These are phyloP conservation scores for Gambusia affinis DNA, from an alignment of 2,113 vertebrate species.

Conservation along the genomic window DNA sequence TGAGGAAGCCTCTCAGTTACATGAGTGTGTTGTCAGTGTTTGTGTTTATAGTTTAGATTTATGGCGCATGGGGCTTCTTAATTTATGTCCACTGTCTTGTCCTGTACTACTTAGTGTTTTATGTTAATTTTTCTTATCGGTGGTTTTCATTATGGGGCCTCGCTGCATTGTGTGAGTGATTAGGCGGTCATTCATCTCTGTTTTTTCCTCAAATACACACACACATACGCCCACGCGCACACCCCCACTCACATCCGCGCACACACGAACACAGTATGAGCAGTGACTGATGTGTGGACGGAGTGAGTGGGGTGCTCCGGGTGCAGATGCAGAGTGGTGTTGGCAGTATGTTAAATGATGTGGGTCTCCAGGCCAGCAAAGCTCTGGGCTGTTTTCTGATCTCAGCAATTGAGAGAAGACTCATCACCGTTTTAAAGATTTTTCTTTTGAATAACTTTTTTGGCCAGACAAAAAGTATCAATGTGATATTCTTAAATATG, in stretches of 20 bases:
- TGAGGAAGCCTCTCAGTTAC: slow-evolving; percentile 48
- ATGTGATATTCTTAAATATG: too few species aligned
- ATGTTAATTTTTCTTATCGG: slow-evolving; percentile 74
- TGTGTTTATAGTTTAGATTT: slow-evolving; percentile 64
- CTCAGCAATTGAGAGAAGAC: slow-evolving; percentile 21
- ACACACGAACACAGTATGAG: slow-evolving; percentile 21
- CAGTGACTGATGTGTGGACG: slow-evolving; percentile 63
- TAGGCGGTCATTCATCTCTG: slow-evolving; percentile 66
- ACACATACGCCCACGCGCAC: slow-evolving; percentile 2
- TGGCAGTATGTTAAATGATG: slow-evolving; percentile 71
- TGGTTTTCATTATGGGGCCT: slow-evolving; percentile 64
- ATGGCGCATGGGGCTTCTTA: slow-evolving; percentile 36
- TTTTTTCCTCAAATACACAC: slow-evolving; percentile 25
- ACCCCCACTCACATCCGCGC: background rate
- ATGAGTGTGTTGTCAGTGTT: slow-evolving; percentile 47
- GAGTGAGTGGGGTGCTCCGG: slow-evolving; percentile 43
- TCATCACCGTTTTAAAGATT: slow-evolving; percentile 24
- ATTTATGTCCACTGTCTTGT: slow-evolving; percentile 69
- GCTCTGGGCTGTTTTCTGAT: slow-evolving; percentile 26
- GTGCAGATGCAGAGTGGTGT: slow-evolving; percentile 52
- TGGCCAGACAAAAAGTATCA: background rate
- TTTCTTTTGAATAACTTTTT: slow-evolving; percentile 12
- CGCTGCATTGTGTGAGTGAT: slow-evolving; percentile 71
- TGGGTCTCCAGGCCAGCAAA: slow-evolving; percentile 42
- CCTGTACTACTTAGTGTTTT: slow-evolving; percentile 65